Evolutionary conservation across 2,888 invertebrate genomes (phyloP).

Genomic region (Drosophila heteroneura): DNA sequence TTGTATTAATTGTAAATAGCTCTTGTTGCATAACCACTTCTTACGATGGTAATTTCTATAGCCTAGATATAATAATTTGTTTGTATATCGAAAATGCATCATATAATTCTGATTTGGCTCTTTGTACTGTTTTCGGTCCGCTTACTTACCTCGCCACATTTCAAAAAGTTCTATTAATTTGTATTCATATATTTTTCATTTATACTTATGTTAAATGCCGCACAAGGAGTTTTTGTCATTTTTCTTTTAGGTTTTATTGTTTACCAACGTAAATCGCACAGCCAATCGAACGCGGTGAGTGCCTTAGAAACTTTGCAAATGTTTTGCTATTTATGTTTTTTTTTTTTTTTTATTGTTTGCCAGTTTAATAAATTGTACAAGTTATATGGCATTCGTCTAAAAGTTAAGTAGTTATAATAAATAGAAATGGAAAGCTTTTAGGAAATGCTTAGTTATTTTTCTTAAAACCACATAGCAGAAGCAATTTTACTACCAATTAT

Average conservation of each 20-base stretch:
- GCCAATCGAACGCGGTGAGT: slow-evolving; percentile 61
- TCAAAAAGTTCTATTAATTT: slow-evolving; percentile 44
- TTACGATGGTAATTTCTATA: slow-evolving; percentile 56
- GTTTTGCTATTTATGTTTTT: slow-evolving; percentile 27
- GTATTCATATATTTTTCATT: slow-evolving; percentile 33
- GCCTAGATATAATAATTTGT: slow-evolving; percentile 70
- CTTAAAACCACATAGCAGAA: slow-evolving; percentile 19
- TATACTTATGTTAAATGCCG: slow-evolving; percentile 44
- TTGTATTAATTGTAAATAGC: slow-evolving; percentile 5
- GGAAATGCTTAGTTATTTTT: slow-evolving; percentile 50
- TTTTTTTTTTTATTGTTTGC: slow-evolving; percentile 20
- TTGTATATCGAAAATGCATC: slow-evolving; percentile 60
- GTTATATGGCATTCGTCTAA: slow-evolving; percentile 52
- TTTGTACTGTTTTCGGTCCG: slow-evolving; percentile 55
- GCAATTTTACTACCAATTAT: slow-evolving; percentile 27
- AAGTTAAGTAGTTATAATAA: slow-evolving; percentile 48
- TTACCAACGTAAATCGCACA: slow-evolving; percentile 62
- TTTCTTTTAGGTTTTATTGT: slow-evolving; percentile 40
- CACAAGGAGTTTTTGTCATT: slow-evolving; percentile 42
- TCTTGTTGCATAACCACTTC: slow-evolving; percentile 50
- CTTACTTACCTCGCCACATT: slow-evolving; percentile 73
- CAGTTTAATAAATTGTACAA: slow-evolving; percentile 29
- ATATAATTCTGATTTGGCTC: slow-evolving; percentile 56
- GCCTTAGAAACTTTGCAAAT: slow-evolving; percentile 51
- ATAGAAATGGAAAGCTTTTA: slow-evolving; percentile 58